Conservation (phyloP, 1,140 invertebrate genomes). For the Hestina assimilis region DNA sequence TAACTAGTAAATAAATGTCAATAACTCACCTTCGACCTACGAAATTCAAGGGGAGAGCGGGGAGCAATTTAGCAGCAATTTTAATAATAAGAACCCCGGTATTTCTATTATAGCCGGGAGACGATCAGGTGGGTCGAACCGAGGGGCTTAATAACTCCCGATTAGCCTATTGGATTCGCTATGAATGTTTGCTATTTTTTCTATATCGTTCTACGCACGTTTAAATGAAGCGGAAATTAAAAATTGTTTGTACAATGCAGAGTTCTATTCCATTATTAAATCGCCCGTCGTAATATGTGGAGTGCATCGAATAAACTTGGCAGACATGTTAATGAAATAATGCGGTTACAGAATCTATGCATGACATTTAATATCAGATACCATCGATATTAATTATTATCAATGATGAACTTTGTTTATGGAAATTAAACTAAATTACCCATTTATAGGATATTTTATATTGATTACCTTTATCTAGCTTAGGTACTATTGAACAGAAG, state of each 20-base stretch:
- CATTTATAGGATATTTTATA: too few species aligned
- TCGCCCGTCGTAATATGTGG: slow-evolving; percentile 38
- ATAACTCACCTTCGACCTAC: slow-evolving; percentile 64
- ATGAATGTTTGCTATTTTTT: slow-evolving; percentile 78
- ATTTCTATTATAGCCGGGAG: slow-evolving; percentile 76
- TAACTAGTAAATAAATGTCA: slow-evolving; percentile 52
- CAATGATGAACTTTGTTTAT: neutral
- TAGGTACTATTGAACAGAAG: too few species aligned
- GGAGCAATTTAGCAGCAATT: slow-evolving; percentile 79
- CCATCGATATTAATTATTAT: neutral
- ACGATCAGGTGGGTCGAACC: slow-evolving; percentile 70
- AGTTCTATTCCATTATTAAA: slow-evolving; percentile 47
- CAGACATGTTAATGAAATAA: slow-evolving; percentile 41
- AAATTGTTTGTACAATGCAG: slow-evolving; percentile 56
- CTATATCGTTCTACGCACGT: slow-evolving; percentile 65
- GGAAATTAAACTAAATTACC: too few species aligned
- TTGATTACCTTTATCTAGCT: too few species aligned
- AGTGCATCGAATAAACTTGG: slow-evolving; percentile 36
- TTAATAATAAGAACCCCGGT: slow-evolving; percentile 79
- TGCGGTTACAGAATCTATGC: slow-evolving; percentile 35
- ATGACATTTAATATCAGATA: slow-evolving; percentile 21
- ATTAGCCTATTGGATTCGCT: slow-evolving; percentile 78
- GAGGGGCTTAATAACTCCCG: slow-evolving; percentile 74
- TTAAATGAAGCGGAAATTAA: slow-evolving; percentile 70
- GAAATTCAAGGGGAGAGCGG: slow-evolving; percentile 67